These are phyloP conservation scores for Lota lota DNA, from an alignment of 2,113 vertebrate genomes.

Conservation along the genomic window DNA sequence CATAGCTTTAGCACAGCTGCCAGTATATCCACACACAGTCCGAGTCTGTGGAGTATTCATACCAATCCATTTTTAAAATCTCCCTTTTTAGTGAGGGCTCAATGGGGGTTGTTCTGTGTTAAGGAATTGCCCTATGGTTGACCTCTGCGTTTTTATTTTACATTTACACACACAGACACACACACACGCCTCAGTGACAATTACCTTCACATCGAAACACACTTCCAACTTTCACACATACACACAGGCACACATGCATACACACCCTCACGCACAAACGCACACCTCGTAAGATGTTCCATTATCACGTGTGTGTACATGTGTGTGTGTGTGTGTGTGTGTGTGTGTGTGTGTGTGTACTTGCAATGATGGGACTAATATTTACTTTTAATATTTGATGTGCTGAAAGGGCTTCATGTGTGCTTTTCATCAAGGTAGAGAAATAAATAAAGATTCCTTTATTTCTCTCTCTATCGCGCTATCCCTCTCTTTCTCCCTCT, in stretches of 20 bases:
- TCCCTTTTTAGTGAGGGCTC: too few relatives aligned
- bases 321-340: slow-evolving; percentile 63
- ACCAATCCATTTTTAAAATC: too few relatives aligned
- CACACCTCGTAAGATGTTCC: slow-evolving; percentile 55
- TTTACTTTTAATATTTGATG: slow-evolving; percentile 97
- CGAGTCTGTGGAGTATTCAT: too few relatives aligned
- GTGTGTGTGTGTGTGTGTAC: slow-evolving; percentile 71
- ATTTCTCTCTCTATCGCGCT: background rate
- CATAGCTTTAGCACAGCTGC: too few relatives aligned
- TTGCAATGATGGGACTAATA: slow-evolving; percentile 83
- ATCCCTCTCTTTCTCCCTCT: background rate
- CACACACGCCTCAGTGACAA: slow-evolving; percentile 5
- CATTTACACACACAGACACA: background rate
- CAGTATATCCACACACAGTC: too few relatives aligned
- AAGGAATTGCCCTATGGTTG: too few relatives aligned
- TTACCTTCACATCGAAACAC: slow-evolving; percentile 33
- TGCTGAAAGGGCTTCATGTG: slow-evolving; percentile 55
- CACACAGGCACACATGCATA: background rate
- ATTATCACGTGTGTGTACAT: slow-evolving; percentile 74
- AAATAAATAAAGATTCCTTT: slow-evolving; percentile 9
- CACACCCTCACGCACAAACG: slow-evolving; percentile 12
- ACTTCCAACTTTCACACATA: slow-evolving; percentile 12
- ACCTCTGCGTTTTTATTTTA: too few relatives aligned
- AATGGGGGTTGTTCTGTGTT: too few relatives aligned
- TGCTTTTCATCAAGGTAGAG: slow-evolving; percentile 42